Conservation (phyloP, 2,113 vertebrate genomes). For the Elephas maximus region DNA sequence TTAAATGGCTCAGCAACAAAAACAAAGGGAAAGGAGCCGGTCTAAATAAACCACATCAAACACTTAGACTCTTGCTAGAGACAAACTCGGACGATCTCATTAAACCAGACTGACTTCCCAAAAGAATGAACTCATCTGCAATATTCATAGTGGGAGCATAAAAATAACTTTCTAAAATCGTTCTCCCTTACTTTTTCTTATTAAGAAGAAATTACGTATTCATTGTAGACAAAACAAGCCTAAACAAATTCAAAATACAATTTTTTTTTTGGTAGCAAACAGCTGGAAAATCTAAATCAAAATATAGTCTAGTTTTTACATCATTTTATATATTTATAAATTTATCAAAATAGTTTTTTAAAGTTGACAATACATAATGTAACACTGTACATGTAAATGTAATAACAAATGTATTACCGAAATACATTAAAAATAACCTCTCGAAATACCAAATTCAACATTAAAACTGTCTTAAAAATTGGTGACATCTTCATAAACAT, state of each 20-base stretch:
- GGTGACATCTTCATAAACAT: constrained; percentile 79
- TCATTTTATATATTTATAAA: constrained; percentile 85
- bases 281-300: constrained; percentile 86
- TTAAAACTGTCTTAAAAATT: constrained; percentile 81
- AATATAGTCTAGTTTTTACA: constrained; percentile 90
- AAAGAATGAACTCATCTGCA: constrained; percentile 58
- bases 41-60: not conserved
- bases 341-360: constrained; percentile 89
- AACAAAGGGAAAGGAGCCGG: not conserved
- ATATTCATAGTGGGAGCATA: constrained; percentile 63
- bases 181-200: constrained; percentile 46
- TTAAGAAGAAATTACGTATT: constrained; percentile 66
- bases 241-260: constrained; percentile 87
- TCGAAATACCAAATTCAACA: constrained; percentile 80
- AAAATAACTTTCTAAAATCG: constrained; percentile 65
- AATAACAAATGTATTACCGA: constrained; percentile 86
- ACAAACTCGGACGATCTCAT: constrained; percentile 47
- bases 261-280: constrained; percentile 87
- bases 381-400: constrained; percentile 87
- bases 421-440: constrained; percentile 87
- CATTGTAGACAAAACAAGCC: constrained; percentile 79
- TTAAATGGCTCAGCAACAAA: constrained; percentile 36
- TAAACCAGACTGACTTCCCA: constrained; percentile 63
- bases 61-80: constrained; percentile 39
- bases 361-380: constrained; percentile 86